Evolutionary conservation across 2,113 vertebrate genomes (phyloP).

Genomic region (Eidolon helvum): DNA sequence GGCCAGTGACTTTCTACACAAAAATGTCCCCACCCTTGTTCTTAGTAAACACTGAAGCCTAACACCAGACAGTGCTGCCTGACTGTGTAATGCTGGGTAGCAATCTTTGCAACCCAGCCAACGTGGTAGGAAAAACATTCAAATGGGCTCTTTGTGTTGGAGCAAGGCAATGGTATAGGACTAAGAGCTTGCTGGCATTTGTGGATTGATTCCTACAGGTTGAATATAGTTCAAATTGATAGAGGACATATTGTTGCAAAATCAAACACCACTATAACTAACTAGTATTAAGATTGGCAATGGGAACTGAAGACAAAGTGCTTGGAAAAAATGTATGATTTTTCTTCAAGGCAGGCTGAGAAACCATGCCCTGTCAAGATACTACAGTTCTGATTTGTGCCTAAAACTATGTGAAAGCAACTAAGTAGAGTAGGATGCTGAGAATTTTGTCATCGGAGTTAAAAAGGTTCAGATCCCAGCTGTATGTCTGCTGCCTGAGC

Average conservation of each 20-base stretch:
- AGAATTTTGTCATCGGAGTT: background rate
- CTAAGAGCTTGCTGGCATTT: background rate
- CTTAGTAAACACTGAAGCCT: background rate
- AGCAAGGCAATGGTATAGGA: background rate
- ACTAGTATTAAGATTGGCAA: background rate
- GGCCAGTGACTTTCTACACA: background rate
- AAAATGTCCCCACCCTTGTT: background rate
- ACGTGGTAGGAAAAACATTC: background rate
- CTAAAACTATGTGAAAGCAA: background rate
- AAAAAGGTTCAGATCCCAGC: background rate
- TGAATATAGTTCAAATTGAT: background rate
- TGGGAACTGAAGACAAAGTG: background rate
- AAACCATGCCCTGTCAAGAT: background rate
- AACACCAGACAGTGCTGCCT: background rate
- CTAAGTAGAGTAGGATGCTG: background rate
- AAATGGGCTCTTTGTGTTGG: background rate
- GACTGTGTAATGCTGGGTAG: background rate
- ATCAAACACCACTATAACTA: conserved; percentile 2
- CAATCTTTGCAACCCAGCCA: background rate
- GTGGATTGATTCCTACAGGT: background rate
- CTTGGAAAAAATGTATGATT: conserved; percentile 19
- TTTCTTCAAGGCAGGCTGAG: conserved; percentile 22
- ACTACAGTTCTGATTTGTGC: background rate
- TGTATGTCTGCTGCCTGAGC: background rate
- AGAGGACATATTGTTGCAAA: conserved; percentile 10